Conservation (phyloP, 2,113 vertebrate species). For the Otis tarda region DNA sequence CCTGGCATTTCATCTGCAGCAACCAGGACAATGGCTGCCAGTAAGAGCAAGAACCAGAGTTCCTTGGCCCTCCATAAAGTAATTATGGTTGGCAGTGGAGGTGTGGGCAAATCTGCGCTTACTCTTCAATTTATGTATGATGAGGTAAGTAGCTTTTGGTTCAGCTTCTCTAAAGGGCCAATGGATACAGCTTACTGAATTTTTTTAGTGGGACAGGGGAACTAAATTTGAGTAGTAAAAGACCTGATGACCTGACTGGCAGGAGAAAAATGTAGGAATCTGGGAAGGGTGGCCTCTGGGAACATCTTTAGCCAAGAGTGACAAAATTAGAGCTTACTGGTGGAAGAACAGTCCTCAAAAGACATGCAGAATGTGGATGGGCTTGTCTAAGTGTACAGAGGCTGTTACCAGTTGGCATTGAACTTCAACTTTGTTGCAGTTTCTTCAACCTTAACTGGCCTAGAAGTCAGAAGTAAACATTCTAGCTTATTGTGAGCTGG, state of each 20-base stretch:
- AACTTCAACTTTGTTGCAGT: neutral
- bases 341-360: neutral
- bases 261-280: neutral
- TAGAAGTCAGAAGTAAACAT: neutral
- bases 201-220: neutral
- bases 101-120: conserved; percentile 85
- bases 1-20: neutral
- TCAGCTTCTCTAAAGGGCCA: neutral
- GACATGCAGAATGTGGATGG: neutral
- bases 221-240: neutral
- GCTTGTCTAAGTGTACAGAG: neutral
- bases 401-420: neutral
- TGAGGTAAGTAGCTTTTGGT: conserved; percentile 73
- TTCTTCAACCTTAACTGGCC: too few species aligned
- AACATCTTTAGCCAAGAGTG: neutral
- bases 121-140: conserved; percentile 87
- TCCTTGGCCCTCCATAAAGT: conserved; percentile 85
- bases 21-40: conserved; percentile 76
- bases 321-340: neutral
- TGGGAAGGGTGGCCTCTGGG: neutral
- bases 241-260: neutral
- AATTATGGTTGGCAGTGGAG: conserved; percentile 87
- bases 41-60: conserved; percentile 82
- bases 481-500: neutral
- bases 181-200: neutral